Evolutionary conservation across 2,888 invertebrate genomes (phyloP).

Genomic region (Megastigmus dorsalis): DNA sequence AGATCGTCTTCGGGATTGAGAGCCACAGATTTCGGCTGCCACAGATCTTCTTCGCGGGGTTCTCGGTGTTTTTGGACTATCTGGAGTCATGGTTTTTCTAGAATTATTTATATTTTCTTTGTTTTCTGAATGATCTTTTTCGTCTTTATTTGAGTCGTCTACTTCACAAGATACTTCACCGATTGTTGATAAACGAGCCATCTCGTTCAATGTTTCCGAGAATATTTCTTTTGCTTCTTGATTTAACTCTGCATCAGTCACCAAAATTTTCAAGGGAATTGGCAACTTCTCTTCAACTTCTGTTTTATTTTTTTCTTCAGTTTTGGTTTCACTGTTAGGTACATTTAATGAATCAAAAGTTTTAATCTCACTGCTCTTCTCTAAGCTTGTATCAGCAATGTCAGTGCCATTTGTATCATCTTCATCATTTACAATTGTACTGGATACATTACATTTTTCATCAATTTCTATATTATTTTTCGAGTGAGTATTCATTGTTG

Average conservation of each 20-base stretch:
- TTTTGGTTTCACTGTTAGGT: too few relatives aligned
- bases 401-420: not conserved
- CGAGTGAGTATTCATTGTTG: not conserved
- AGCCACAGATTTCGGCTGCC: not conserved
- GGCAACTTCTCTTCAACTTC: constrained; percentile 6
- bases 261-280: constrained; percentile 12
- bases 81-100: not conserved
- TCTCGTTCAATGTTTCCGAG: constrained; percentile 8
- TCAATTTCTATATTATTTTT: not conserved
- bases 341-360: too few relatives aligned
- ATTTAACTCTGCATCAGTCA: constrained; percentile 17
- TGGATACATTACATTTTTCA: constrained; percentile 3
- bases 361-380: too few relatives aligned
- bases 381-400: not conserved
- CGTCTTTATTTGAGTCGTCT: constrained; percentile 40
- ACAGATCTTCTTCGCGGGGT: constrained; percentile 17
- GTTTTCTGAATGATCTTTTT: constrained; percentile 13
- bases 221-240: constrained; percentile 32
- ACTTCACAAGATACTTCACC: constrained; percentile 51
- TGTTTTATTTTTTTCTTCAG: not conserved
- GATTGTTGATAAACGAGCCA: constrained; percentile 49
- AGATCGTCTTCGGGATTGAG: constrained; percentile 45
- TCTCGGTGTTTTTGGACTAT: constrained; percentile 25
- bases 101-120: constrained; percentile 15
- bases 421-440: not conserved